These are phyloP conservation scores for Synchiropus splendidus DNA, from an alignment of 2,113 vertebrate genomes.

Conservation along the genomic window DNA sequence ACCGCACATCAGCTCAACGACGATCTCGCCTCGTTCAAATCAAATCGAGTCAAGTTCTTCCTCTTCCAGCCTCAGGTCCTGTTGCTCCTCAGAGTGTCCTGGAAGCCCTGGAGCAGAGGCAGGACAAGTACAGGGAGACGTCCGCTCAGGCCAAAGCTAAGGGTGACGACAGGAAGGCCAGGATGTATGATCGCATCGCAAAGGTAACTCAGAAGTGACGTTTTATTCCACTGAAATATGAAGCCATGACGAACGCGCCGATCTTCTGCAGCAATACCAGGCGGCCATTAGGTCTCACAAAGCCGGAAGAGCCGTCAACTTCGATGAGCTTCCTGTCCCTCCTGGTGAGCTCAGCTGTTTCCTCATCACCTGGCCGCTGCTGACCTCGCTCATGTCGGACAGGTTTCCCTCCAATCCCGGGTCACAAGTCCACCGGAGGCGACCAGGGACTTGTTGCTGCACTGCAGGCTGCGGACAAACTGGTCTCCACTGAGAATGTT, in stretches of 20 bases:
- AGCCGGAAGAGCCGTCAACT: conserved; percentile 79
- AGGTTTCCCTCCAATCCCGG: conserved; percentile 94
- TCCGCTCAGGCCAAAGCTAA: conserved; percentile 76
- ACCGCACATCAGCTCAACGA: not conserved
- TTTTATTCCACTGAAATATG: not conserved
- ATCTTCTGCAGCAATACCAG: conserved; percentile 84
- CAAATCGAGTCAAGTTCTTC: not conserved
- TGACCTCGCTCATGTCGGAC: not conserved
- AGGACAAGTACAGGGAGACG: conserved; percentile 79
- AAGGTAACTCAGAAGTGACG: conserved; percentile 65
- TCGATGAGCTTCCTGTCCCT: conserved; percentile 84
- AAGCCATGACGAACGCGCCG: too few species aligned
- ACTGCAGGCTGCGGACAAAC: conserved; percentile 74
- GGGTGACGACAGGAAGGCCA: conserved; percentile 83
- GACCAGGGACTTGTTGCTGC: conserved; percentile 69
- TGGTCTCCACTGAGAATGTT: conserved; percentile 66
- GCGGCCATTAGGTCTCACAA: conserved; percentile 82
- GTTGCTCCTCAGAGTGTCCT: conserved; percentile 72
- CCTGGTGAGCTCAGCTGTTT: conserved; percentile 71
- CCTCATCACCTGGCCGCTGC: not conserved
- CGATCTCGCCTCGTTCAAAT: too few species aligned
- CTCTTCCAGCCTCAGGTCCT: conserved; percentile 15
- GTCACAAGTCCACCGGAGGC: conserved; percentile 56
- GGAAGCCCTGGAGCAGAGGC: conserved; percentile 83
- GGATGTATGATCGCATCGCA: conserved; percentile 91